Base-by-base conservation (phyloP, 2,113 vertebrate species). In the Solea solea region DNA sequence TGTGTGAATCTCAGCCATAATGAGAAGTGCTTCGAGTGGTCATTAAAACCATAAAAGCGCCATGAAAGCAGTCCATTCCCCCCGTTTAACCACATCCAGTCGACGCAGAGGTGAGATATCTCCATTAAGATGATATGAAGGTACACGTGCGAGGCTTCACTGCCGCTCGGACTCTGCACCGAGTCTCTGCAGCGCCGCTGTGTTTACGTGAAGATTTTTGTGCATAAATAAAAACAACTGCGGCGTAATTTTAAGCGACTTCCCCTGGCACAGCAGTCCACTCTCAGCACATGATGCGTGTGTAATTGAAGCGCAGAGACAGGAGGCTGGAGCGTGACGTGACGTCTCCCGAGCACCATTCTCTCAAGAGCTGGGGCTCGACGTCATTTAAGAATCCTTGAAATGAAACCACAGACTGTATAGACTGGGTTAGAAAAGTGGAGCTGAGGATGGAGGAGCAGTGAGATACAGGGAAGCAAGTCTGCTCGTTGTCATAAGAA, bases 231-330 rank as follows among this genome's bases (percentile, higher is more conserved):
- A 46, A 69, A 69, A 49, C 44, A 34, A 34, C 2, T 2, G 34
- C 34, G 5, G 59, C 27, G 16, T 39, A 55, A 51, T 14, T 7
- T 34, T 11, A 16, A 62, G 73, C 44, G 50, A 62, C 40, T 71
- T n/a, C 34, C 39, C 27, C 39, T 60, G 21, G 14, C 51, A 52
- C 67, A 42, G 59, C 42, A 72, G 53, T 34, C 14, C 40, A 27
- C 57, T 40, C 46, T 58, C 27, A 28, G 10, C 52, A 6, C 1
- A 16, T 44, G 56, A 63, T 16, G 27, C 7, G 9, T 58, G 50
- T 52, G 61, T 40, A 50, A 57, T 4, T 61, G 21, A 69, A 54
- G 28, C 11, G 21, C 41, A 72, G 64, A 72, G 64, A 68, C 57
- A 46, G 57, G 34, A 15, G 5, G 10, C 13, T 62, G 51, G 50